Base-by-base conservation (phyloP, 2,888 invertebrate species). In the Carabus problematicus region DNA sequence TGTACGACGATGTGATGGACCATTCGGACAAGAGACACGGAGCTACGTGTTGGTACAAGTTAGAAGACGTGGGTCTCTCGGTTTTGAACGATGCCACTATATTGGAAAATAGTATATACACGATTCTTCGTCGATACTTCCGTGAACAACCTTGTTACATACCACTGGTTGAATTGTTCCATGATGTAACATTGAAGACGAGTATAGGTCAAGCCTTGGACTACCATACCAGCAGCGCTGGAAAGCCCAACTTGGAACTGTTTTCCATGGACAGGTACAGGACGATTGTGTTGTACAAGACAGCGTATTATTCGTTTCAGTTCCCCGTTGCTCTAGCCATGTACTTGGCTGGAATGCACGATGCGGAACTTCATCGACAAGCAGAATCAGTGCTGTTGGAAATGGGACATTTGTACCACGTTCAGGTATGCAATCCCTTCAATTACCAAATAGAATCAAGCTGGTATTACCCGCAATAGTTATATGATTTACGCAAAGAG, bases 341-440 rank as follows among this genome's bases (percentile, higher is more conserved):
- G 88, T 88, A 93, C 77, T 89, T 98, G 87, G 89, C 92, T 72
- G 91, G 91, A 80, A 85, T 79, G 56, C 88, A 87, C 56, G 94
- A 96, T 80, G 86, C 88, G 1, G 92, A 93, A 79, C 88, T 91
- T 63, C 94, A 94, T 76, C 86, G 91, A 71, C 93, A 94, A 80
- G 93, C 94, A 0, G 93, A 93, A 81, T 90, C 88, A 0, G 93
- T 98, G 74, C 83, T 97, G 0, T 79, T 97, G 47, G 91, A 95
- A 82, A 95, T 98, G 89, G 98, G 98, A 41, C 92, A 95, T 76
- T 94, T 95, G 79, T 98, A 92, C 83, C 98, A 98, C 87, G 92
- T 96, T 54, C 95, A 95, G 85, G 94, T 91, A 9, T 56, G 29
- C n/a, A n/a, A n/a, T n/a, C n/a, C n/a, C n/a, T 29, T 1, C 12